Evolutionary conservation across 1,140 invertebrate species (phyloP).

Genomic region (Triops cancriformis): DNA sequence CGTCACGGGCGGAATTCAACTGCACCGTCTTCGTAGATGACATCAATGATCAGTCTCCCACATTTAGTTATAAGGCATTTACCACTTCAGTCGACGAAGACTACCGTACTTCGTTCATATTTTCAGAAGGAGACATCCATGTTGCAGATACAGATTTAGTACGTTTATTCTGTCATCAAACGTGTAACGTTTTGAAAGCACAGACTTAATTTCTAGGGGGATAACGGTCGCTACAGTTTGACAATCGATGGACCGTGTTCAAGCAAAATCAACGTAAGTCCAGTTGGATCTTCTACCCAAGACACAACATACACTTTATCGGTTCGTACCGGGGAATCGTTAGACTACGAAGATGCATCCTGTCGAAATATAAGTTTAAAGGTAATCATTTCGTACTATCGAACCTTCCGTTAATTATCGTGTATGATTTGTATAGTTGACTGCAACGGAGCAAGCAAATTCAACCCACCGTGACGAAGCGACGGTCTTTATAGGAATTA

Average conservation of each 20-base stretch:
- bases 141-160: conserved; percentile 20
- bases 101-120: not conserved
- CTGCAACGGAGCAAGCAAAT: not conserved
- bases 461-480: not conserved
- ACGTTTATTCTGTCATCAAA: not conserved
- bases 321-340: not conserved
- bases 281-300: not conserved
- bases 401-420: not conserved
- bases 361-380: not conserved
- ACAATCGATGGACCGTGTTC: not conserved
- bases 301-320: conserved; percentile 14
- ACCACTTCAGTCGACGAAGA: not conserved
- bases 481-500: not conserved
- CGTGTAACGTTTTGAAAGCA: not conserved
- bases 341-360: conserved; percentile 13
- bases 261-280: conserved; percentile 1
- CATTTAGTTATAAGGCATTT: not conserved
- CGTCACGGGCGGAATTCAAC: not conserved
- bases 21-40: conserved; percentile 16
- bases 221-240: not conserved
- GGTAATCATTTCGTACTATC: not conserved
- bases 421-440: not conserved
- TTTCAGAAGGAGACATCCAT: not conserved
- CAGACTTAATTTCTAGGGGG: conserved; percentile 11
- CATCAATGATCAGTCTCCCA: conserved; percentile 14